Conservation (phyloP, 2,888 invertebrate genomes). For the Apamea monoglypha region DNA sequence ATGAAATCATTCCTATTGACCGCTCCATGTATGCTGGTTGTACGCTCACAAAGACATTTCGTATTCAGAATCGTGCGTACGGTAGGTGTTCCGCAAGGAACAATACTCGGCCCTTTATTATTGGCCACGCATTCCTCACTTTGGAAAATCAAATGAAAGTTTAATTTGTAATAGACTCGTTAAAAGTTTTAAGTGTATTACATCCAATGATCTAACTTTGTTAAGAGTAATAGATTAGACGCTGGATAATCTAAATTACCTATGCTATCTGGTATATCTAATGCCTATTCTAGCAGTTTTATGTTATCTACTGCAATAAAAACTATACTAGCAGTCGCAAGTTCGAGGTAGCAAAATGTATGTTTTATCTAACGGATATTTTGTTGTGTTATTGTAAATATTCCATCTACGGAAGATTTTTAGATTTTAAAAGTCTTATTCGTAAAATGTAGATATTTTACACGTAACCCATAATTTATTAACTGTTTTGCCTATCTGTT, state of each 20-base stretch:
- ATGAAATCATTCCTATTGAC: slow-evolving; percentile 66
- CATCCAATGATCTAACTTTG: background rate
- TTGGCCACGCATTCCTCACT: slow-evolving; percentile 11
- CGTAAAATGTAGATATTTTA: background rate
- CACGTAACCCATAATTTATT: background rate
- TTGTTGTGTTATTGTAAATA: slow-evolving; percentile 29
- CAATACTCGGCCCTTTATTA: slow-evolving; percentile 44
- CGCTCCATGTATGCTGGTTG: slow-evolving; percentile 37
- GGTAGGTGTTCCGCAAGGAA: slow-evolving; percentile 56
- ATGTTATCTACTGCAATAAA: slow-evolving; percentile 47
- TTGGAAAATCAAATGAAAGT: slow-evolving; percentile 20
- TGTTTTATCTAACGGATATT: slow-evolving; percentile 24
- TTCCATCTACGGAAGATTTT: slow-evolving; percentile 5
- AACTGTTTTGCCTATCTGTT: slow-evolving; percentile 4
- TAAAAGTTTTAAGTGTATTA: slow-evolving; percentile 5
- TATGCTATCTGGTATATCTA: slow-evolving; percentile 24
- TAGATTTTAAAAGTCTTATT: background rate
- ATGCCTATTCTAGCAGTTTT: slow-evolving; percentile 29
- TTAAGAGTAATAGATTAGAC: slow-evolving; percentile 15
- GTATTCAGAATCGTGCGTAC: slow-evolving; percentile 32
- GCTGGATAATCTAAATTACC: slow-evolving; percentile 21
- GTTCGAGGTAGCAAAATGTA: slow-evolving; percentile 49
- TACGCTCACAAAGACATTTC: slow-evolving; percentile 43
- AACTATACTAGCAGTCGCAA: slow-evolving; percentile 42
- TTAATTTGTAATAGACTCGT: slow-evolving; percentile 10